Percentiles rank a stretch among this genome's conserved stretches.
Conservation (phyloP, 1,140 invertebrate genomes). For the Fopius arisanus region DNA sequence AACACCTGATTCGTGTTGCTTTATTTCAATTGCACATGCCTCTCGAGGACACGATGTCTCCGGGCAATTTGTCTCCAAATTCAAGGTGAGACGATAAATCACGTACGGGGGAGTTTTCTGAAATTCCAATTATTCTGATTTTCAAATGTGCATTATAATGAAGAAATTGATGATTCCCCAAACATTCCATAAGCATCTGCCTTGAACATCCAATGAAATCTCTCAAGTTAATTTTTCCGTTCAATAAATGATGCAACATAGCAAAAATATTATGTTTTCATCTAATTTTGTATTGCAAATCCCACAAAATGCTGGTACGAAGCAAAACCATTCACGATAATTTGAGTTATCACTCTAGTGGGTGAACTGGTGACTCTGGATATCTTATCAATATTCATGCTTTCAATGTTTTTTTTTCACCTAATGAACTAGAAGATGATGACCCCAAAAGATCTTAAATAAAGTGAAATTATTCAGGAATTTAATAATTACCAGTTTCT, state of each 20-base stretch:
- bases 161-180: no score
- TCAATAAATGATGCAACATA: no score
- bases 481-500: slow-evolving; percentile 48
- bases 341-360: not conserved
- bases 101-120: slow-evolving; percentile 47
- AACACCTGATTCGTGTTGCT: slow-evolving; percentile 44
- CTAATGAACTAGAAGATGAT: not conserved
- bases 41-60: slow-evolving; percentile 47
- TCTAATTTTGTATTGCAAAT: no score
- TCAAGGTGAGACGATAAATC: slow-evolving; percentile 51
- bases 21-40: slow-evolving; percentile 52
- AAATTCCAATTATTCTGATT: slow-evolving; percentile 35
- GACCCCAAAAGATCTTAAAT: not conserved
- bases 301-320: no score
- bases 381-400: not conserved
- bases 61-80: slow-evolving; percentile 48
- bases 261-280: no score
- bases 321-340: no score
- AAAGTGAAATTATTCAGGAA: not conserved
- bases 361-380: slow-evolving; percentile 1
- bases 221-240: no score
- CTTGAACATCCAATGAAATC: no score
- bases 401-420: not conserved
- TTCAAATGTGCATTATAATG: no score
- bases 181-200: no score